Base-by-base conservation (phyloP, 1,140 invertebrate genomes). In the Triops longicaudatus region DNA sequence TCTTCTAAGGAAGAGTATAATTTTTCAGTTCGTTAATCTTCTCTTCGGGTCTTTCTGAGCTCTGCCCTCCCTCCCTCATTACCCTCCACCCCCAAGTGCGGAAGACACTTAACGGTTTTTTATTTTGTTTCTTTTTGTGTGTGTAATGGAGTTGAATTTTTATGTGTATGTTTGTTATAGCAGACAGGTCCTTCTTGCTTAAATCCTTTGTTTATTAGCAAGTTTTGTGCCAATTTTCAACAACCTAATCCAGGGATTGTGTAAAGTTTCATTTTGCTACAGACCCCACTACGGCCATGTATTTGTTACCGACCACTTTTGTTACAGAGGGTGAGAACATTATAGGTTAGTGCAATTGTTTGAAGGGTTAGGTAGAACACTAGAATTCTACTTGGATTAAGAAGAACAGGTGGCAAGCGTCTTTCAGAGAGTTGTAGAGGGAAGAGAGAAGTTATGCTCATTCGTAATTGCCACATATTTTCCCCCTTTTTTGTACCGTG, bases 341-440 rank as follows among this genome's bases (percentile, higher is more conserved):
- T 63, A 37, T 37, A 63, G 50, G 50, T 63, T 63, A 63, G 50
- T 63, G 50, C 50, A 63, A 63, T 63, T 63, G 50, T 63, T 63
- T 63, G 50, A 22, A 37, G 50, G 14, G 50, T 63, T 63, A 17
- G 14, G 50, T n/a, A 63, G 50, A 17, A 63, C 31, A 63, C 50
- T 22, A 63, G 31, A 37, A 63, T 63, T 63, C 50, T 63, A 63
- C 50, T 63, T 63, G 50, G 17, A 17, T 63, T 63, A 37, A 7
- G 50, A 22, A 63, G 44, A 63, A 63, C 50, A 63, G 14, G 22
- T 63, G 50, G 50, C n/a, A 63, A 63, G 50, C 50, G 50, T 63
- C 50, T 63, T 63, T 63, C 50, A 63, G 50, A n/a, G 14, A 22
- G 50, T 63, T 63, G 10, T 22, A 63, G 22, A 63, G 14, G 14